These are phyloP conservation scores for Thunnus thynnus DNA, from an alignment of 2,113 vertebrate species.

Conservation along the genomic window DNA sequence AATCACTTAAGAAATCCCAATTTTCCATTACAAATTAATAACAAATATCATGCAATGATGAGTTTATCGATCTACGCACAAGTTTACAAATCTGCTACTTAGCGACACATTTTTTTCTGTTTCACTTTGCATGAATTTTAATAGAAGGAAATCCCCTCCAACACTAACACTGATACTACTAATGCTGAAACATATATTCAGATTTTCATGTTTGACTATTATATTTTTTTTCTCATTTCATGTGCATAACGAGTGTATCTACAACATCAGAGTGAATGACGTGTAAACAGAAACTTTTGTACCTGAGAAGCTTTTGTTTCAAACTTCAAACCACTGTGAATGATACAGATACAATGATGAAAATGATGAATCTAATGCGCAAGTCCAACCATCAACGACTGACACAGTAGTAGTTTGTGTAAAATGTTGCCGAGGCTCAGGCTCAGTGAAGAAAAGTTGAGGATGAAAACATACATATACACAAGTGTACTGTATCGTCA, in stretches of 20 bases:
- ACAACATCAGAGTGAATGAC: slow-evolving; percentile 66
- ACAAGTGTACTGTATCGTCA: slow-evolving; percentile 17
- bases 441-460: slow-evolving; percentile 56
- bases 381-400: slow-evolving; percentile 26
- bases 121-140: slow-evolving; percentile 53
- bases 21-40: slow-evolving; percentile 60
- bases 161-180: slow-evolving; percentile 64
- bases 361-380: slow-evolving; percentile 23
- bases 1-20: slow-evolving; percentile 53
- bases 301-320: slow-evolving; percentile 81
- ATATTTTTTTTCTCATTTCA: slow-evolving; percentile 24
- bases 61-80: slow-evolving; percentile 53
- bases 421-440: slow-evolving; percentile 43
- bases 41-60: slow-evolving; percentile 73
- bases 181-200: slow-evolving; percentile 58
- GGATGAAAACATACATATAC: slow-evolving; percentile 43
- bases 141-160: slow-evolving; percentile 54
- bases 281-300: slow-evolving; percentile 81
- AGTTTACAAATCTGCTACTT: slow-evolving; percentile 61
- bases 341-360: slow-evolving; percentile 48
- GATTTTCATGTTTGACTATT: slow-evolving; percentile 2
- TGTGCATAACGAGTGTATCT: slow-evolving; percentile 74
- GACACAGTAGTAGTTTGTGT: slow-evolving; percentile 48
- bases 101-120: slow-evolving; percentile 32
- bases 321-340: slow-evolving; percentile 58